Base-by-base conservation (phyloP, 2,797 vertebrate species). In the Lithobates pipiens region DNA sequence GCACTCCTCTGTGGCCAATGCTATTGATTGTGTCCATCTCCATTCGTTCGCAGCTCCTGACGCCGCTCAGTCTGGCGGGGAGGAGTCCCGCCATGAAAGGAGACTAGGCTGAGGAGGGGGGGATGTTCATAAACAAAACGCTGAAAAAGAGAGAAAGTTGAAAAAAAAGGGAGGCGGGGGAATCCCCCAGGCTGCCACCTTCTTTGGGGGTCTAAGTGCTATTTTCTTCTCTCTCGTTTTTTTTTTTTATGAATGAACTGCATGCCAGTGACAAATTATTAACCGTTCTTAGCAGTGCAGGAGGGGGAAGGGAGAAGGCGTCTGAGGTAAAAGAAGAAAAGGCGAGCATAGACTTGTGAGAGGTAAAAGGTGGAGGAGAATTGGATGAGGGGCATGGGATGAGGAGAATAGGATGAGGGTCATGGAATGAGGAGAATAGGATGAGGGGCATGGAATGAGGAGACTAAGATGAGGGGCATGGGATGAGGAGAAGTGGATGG, bases 31-130 rank as follows among this genome's bases (percentile, higher is more conserved):
- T 89, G 89, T 90, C 91, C 90, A 91, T 90, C 93, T 89, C 80
- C 88, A 90, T 92, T 91, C 91, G 92, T 93, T 92, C 86, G 75
- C 86, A 90, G 89, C 21, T 89, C 91, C 89, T 87, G 96, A 95
- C 95, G 95, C 95, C 96, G 87, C 86, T 91, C 90, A 93, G 96
- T 96, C 96, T 96, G 92, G 65, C 78, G 90, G 89, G 95, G 95
- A 88, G 95, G 93, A 92, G 93, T 89, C 85, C 77, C 27, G 46
- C 9, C 36, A 46, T 27, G 63, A 16, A 82, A 27, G 10, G 72
- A 83, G 61, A 21, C 23, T 68, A 83, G 83, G 36, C 50, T 54
- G 50, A 5, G 16, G 50, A 42, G 71, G 57, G 39, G 69, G 44
- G 39, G 42, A 23, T 34, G 54, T 5, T 54, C 0, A 46, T 25